These are phyloP conservation scores for Cyprinodon variegatus DNA, from an alignment of 2,113 vertebrate species.

Conservation along the genomic window DNA sequence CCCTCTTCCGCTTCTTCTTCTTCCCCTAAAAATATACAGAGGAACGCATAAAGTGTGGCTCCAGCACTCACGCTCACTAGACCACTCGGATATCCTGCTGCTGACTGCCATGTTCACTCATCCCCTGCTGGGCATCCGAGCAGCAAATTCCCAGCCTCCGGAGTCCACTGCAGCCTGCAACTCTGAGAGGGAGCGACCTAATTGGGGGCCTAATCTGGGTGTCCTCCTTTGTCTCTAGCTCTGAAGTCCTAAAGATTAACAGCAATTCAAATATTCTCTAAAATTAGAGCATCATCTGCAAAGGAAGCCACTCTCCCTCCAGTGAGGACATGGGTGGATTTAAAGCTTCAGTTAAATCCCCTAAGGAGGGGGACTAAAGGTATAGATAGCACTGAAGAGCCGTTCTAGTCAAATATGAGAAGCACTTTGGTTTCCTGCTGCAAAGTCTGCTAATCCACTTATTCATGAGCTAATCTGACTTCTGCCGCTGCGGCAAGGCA, in stretches of 20 bases:
- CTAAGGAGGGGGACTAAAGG: slow-evolving; percentile 77
- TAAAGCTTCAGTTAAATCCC: slow-evolving; percentile 80
- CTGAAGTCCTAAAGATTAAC: slow-evolving; percentile 42
- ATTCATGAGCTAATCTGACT: slow-evolving; percentile 84
- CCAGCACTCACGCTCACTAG: slow-evolving; percentile 82
- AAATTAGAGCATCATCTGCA: slow-evolving; percentile 55
- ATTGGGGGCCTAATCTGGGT: neutral
- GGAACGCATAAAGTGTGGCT: slow-evolving; percentile 82
- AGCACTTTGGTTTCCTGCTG: slow-evolving; percentile 83
- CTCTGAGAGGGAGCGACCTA: slow-evolving; percentile 52
- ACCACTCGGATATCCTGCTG: slow-evolving; percentile 78
- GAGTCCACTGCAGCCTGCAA: slow-evolving; percentile 47
- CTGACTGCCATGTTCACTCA: slow-evolving; percentile 79
- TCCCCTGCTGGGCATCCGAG: slow-evolving; percentile 74
- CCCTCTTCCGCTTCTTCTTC: slow-evolving; percentile 99
- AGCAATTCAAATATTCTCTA: slow-evolving; percentile 66
- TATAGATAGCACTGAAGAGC: slow-evolving; percentile 79
- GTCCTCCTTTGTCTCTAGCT: neutral
- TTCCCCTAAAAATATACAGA: slow-evolving; percentile 90
- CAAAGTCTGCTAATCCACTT: slow-evolving; percentile 85
- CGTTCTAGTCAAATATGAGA: slow-evolving; percentile 81
- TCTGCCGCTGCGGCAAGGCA: slow-evolving; percentile 75
- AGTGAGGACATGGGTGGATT: slow-evolving; percentile 72
- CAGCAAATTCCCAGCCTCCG: slow-evolving; percentile 66
- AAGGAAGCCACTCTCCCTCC: slow-evolving; percentile 64